Base-by-base conservation (phyloP, 1,140 invertebrate genomes). In the Lamellibrachia luymesi region DNA sequence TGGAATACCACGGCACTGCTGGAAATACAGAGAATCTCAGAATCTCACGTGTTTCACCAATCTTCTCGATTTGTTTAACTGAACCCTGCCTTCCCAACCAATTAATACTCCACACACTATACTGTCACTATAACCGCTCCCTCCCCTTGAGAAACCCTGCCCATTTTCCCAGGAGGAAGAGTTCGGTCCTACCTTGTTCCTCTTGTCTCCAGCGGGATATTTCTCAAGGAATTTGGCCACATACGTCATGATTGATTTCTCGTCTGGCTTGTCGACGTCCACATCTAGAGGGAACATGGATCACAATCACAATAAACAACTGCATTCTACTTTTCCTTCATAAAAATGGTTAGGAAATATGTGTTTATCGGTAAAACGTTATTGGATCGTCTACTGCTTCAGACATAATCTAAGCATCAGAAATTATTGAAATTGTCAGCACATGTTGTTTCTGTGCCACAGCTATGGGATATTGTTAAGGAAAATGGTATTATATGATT, bases 161-260 rank as follows among this genome's bases (percentile, higher is more conserved):
- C 52, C 64, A 80, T 17, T 80, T 80, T 22, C 13, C 64, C 64
- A 4, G 25, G 64, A 10, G 13, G 64, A 80, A 80, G 64, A 22
- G 64, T 80, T 6, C 1, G 64, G 13, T 2, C 64, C 25, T 80
- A 80, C 64, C 64, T 80, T 80, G 64, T 22, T 22, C 64, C 64
- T 80, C 64, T 80, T 22, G 13, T 22, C 64, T 80, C 64, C 95
- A 93, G 96, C 96, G 38, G 96, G 96, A 96, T 99, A 99, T 96
- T 98, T 98, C 96, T 99, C 98, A 94, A 99, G 97, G 96, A 99
- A 99, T 97, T 99, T 99, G 80, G 99, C 99, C 90, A 99, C 98
- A 96, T 99, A 99, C 51, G 99, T 99, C 98, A 99, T 99, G 94
- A 99, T 98, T 56, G 98, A 99, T 96, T 99, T 98, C 95, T 99